Percentiles rank a stretch among this genome's conserved stretches.
These are phyloP conservation scores for Lamellibrachia luymesi DNA, from an alignment of 1,140 invertebrate genomes.

Conservation along the genomic window DNA sequence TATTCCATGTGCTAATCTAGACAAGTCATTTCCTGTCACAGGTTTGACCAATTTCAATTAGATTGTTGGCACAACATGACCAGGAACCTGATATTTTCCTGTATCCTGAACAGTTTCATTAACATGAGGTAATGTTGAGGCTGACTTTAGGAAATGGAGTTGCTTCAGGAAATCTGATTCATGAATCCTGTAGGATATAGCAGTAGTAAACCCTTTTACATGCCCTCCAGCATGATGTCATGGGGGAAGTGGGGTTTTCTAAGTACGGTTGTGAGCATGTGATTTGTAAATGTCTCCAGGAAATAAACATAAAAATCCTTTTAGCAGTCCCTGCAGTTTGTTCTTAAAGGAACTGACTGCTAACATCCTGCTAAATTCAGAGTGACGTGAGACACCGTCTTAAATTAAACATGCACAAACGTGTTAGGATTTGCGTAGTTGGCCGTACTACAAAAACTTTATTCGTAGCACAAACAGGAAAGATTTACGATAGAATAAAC, in stretches of 20 bases:
- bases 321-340: background rate
- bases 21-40: background rate
- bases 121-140: background rate
- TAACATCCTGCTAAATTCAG: background rate
- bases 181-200: background rate
- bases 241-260: background rate
- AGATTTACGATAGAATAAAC: slow-evolving; percentile 1
- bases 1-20: background rate
- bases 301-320: background rate
- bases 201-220: background rate
- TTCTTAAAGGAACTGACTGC: background rate
- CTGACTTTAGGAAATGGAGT: background rate
- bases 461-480: background rate
- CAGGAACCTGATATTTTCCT: background rate
- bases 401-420: background rate
- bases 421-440: background rate
- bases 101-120: background rate
- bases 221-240: background rate
- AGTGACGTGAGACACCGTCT: background rate
- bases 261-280: background rate
- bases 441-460: background rate
- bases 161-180: background rate
- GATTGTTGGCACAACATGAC: background rate
- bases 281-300: background rate
- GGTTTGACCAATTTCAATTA: background rate